Percentiles rank a stretch among this genome's conserved stretches.
Evolutionary conservation across 2,797 vertebrate species (phyloP).

Genomic region (Telmatherina bonti): DNA sequence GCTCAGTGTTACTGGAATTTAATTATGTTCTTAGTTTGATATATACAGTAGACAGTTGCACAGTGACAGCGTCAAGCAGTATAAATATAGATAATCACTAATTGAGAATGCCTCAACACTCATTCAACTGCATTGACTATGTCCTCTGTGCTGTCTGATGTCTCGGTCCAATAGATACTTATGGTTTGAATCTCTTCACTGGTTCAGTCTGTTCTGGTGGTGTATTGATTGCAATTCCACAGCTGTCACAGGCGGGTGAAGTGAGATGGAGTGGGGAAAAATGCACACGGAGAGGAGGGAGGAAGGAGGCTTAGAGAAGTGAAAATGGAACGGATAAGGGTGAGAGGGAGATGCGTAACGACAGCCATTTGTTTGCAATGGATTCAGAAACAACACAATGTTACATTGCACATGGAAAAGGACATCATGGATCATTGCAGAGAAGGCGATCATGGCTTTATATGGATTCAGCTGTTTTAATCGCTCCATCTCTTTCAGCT

Average conservation of each 20-base stretch:
- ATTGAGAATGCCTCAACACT: conserved; percentile 27
- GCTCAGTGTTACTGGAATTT: conserved; percentile 16
- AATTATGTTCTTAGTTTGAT: conserved; percentile 7
- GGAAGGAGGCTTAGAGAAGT: conserved; percentile 24
- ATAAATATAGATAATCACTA: conserved; percentile 37
- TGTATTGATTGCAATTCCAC: conserved; percentile 64
- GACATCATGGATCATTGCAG: conserved; percentile 21
- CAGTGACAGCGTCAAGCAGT: conserved; percentile 5
- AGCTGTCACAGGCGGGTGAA: conserved; percentile 57
- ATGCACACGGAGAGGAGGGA: conserved; percentile 31
- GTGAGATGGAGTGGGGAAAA: conserved; percentile 56
- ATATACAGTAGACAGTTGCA: conserved; percentile 16
- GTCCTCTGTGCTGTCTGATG: conserved; percentile 30
- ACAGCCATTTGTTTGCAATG: conserved; percentile 39
- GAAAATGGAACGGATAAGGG: conserved; percentile 32
- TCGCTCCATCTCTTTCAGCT: conserved; percentile 25
- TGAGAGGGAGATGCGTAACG: conserved; percentile 27
- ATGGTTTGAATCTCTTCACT: conserved; percentile 43
- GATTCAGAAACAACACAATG: conserved; percentile 36
- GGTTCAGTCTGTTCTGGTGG: conserved; percentile 30
- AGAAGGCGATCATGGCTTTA: conserved; percentile 4
- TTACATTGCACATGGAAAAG: conserved; percentile 36
- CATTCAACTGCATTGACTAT: conserved; percentile 23
- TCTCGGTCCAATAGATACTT: conserved; percentile 28
- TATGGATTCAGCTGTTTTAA: conserved; percentile 11